Evolutionary conservation across 2,797 vertebrate species (phyloP).

Genomic region (Halcyon chelicuti): DNA sequence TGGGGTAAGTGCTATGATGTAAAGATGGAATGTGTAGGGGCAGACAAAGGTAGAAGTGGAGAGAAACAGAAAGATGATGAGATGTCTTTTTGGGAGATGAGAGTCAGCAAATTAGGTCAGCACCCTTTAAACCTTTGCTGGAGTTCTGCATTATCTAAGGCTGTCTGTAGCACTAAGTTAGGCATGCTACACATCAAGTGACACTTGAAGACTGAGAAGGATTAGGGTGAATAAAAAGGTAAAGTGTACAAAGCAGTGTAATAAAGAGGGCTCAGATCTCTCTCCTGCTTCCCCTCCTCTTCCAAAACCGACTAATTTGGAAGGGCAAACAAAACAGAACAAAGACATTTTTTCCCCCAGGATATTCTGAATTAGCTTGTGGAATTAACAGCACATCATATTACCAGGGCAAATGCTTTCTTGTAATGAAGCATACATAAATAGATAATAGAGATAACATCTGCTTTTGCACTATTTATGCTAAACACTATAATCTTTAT

Average conservation of each 20-base stretch:
- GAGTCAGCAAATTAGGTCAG: not conserved
- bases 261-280: not conserved
- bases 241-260: not conserved
- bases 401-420: not conserved
- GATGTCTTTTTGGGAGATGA: not conserved
- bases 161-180: not conserved
- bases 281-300: not conserved
- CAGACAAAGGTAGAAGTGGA: rapidly evolving
- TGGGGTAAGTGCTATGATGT: not conserved
- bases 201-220: not conserved
- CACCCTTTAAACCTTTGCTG: not conserved
- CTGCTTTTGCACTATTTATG: not conserved
- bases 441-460: not conserved
- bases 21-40: not conserved
- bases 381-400: not conserved
- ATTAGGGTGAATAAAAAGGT: not conserved
- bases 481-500: not conserved
- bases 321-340: not conserved
- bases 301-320: not conserved
- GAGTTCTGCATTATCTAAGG: not conserved
- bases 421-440: not conserved
- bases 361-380: not conserved
- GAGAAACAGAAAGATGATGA: not conserved
- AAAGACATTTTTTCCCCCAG: not conserved
- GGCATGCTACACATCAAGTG: not conserved